Percentiles rank a stretch among this genome's conserved stretches.
phyloP scores from a whole-genome alignment of 92 coral and sea anemone genomes.

The Porites cylindrica region DNA sequence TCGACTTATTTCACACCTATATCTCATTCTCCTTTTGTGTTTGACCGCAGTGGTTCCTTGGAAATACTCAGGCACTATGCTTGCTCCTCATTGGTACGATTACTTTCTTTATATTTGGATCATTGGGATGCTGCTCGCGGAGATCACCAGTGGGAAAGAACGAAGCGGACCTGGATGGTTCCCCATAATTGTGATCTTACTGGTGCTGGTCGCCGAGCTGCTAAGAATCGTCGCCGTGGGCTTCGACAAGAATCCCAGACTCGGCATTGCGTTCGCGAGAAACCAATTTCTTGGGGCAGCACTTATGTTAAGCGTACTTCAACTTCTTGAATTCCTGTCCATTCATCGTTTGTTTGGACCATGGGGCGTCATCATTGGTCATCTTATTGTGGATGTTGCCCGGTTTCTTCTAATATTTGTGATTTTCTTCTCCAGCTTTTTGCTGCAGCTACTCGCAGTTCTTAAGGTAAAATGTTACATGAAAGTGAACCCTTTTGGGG shows the following conservation, averaged over 20 bases:
- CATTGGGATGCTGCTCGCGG: constrained; percentile 83
- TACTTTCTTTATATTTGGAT: constrained; percentile 88
- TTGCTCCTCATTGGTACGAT: constrained; percentile 87
- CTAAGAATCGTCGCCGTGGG: constrained; percentile 78
- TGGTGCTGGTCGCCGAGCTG: constrained; percentile 67
- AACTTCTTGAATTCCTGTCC: constrained; percentile 89
- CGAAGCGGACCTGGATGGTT: constrained; percentile 92
- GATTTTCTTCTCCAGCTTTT: constrained; percentile 88
- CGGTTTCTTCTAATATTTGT: constrained; percentile 87
- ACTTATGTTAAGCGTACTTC: constrained; percentile 84
- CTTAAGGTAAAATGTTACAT: background rate
- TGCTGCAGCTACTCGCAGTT: constrained; percentile 91
- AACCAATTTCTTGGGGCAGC: constrained; percentile 89
- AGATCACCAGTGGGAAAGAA: constrained; percentile 82
- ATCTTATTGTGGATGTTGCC: constrained; percentile 88
- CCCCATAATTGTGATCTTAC: constrained; percentile 75
- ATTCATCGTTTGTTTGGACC: constrained; percentile 98
- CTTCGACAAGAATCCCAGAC: constrained; percentile 50
- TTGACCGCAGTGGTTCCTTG: constrained; percentile 90
- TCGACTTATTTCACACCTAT: constrained; percentile 93
- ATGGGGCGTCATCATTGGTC: constrained; percentile 99
- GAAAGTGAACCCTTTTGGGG: too few species aligned
- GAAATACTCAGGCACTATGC: constrained; percentile 61
- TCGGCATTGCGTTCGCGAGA: constrained; percentile 77
- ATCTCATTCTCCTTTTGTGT: constrained; percentile 78